A percentile compares a stretch with the other conserved stretches of the same genome.
Conservation (phyloP, 2,888 invertebrate genomes). For the Heliconius charithonia region DNA sequence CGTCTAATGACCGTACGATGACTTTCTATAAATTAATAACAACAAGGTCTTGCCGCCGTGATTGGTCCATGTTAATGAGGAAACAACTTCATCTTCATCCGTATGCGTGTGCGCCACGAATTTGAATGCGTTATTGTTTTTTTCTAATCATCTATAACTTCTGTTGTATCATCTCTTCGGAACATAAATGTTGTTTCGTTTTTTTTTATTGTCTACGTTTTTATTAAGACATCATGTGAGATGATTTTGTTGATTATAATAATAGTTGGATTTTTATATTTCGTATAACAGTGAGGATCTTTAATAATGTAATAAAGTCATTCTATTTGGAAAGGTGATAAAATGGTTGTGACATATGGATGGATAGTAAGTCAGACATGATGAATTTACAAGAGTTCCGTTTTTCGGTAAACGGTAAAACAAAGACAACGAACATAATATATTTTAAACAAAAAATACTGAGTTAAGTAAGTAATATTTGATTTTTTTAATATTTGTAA, state of each 20-base stretch:
- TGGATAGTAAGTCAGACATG: too few relatives aligned
- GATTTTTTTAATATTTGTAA: too few relatives aligned
- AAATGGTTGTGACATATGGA: too few relatives aligned
- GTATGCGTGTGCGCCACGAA: slow-evolving; percentile 62
- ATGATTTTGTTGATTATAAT: neutral
- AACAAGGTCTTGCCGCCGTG: slow-evolving; percentile 71
- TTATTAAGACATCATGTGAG: neutral
- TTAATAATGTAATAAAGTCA: too few relatives aligned
- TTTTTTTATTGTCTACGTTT: neutral
- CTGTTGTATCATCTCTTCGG: slow-evolving; percentile 50
- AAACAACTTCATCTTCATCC: slow-evolving; percentile 73
- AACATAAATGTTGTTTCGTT: neutral
- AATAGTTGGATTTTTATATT: neutral
- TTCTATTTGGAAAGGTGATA: too few relatives aligned
- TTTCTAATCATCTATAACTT: slow-evolving; percentile 55
- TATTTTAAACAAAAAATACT: too few relatives aligned
- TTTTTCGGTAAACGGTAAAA: too few relatives aligned
- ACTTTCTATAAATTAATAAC: slow-evolving; percentile 84
- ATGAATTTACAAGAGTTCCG: too few relatives aligned
- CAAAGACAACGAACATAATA: too few relatives aligned
- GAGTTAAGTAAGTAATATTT: too few relatives aligned
- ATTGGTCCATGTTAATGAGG: slow-evolving; percentile 78
- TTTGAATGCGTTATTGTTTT: slow-evolving; percentile 60
- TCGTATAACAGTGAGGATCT: neutral
- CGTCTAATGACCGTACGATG: slow-evolving; percentile 78